Evolutionary conservation across 2,113 vertebrate genomes (phyloP).

Genomic region (Arizona elegans): DNA sequence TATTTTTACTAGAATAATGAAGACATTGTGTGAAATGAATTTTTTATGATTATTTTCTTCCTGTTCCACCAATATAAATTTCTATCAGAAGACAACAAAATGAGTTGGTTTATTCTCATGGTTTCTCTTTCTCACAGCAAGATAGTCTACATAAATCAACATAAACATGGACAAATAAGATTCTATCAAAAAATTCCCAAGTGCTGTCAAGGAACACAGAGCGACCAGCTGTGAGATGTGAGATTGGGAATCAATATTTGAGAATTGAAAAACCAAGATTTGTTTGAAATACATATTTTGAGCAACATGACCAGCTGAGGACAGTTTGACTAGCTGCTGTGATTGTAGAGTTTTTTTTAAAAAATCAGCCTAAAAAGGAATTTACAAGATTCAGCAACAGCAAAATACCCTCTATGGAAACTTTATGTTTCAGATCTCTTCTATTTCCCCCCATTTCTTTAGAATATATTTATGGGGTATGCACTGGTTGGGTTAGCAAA

Average conservation of each 20-base stretch:
- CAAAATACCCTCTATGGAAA: background rate
- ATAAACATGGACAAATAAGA: background rate
- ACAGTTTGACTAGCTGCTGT: background rate
- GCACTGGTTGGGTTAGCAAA: background rate
- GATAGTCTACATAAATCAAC: background rate
- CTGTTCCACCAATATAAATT: background rate
- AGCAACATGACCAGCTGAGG: background rate
- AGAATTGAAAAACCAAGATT: background rate
- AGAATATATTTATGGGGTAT: background rate
- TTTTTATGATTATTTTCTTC: background rate
- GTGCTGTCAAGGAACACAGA: background rate
- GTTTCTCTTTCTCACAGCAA: background rate
- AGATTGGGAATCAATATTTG: background rate
- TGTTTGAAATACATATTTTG: background rate
- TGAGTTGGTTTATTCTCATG: background rate
- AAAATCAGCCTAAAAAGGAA: background rate
- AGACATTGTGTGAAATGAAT: background rate
- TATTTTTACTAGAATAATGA: background rate
- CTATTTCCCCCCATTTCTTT: background rate
- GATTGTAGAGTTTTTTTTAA: background rate
- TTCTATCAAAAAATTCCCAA: background rate
- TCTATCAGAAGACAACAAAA: background rate
- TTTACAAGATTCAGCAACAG: background rate
- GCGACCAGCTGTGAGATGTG: background rate
- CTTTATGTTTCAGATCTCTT: background rate